Conservation (phyloP, 1,140 invertebrate genomes). For the Periplaneta americana region DNA sequence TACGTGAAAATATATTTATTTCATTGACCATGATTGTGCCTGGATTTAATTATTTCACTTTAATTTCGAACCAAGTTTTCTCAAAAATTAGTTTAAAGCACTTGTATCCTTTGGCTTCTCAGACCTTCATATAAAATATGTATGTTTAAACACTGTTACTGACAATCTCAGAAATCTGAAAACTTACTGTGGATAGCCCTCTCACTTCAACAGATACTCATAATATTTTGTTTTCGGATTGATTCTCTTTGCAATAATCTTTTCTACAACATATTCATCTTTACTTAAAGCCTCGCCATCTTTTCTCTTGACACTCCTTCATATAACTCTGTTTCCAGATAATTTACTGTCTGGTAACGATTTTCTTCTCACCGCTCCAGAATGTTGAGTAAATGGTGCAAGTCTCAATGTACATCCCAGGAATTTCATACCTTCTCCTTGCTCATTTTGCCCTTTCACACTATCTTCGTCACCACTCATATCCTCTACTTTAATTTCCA, state of each 20-base stretch:
- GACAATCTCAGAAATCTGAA: background rate
- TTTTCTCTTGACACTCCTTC: background rate
- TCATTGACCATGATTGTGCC: too few species aligned
- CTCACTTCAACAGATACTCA: constrained; percentile 80
- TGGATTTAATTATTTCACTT: too few species aligned
- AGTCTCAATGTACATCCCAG: background rate
- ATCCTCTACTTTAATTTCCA: constrained; percentile 11
- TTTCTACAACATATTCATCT: constrained; percentile 64
- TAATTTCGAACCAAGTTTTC: too few species aligned
- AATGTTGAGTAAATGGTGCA: background rate
- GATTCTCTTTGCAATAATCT: constrained; percentile 72
- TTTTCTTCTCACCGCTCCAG: background rate
- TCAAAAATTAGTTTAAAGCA: too few species aligned
- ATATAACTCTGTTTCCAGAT: background rate
- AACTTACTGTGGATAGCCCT: constrained; percentile 64
- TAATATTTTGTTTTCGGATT: constrained; percentile 69
- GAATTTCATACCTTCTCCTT: background rate
- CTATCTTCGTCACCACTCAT: constrained; percentile 8
- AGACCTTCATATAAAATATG: too few species aligned
- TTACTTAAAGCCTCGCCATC: constrained; percentile 21
- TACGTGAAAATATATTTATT: too few species aligned
- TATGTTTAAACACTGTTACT: too few species aligned
- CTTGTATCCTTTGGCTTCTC: too few species aligned
- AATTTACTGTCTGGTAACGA: background rate
- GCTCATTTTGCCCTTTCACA: background rate